Evolutionary conservation across 2,797 vertebrate genomes (phyloP), one percentile per base, ranked within the genome.

Genomic region (Pseudomugil gertrudae): DNA sequence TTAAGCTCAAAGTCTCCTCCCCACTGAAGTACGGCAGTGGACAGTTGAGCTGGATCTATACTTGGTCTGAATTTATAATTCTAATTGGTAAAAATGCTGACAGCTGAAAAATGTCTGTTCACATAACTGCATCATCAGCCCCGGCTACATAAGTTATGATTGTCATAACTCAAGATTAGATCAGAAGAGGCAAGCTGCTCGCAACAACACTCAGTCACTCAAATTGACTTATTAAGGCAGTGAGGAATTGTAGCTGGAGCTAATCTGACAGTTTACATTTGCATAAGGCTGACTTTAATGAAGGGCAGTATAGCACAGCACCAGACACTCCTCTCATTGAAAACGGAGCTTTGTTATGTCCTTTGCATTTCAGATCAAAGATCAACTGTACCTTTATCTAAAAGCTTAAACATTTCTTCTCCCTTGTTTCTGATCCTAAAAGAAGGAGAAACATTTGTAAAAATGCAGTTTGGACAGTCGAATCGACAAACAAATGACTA

Each of bases 161-260:
- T 85, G 84, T 78, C 88, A 86, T 90, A 84, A 86, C 66, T 88
- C 80, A 78, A 74, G 84, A 89, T 89, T 72, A 88, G 78, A 83
- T 83, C 79, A 79, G 81, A 85, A 47, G 80, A 80, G 81, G 84
- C 83, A 66, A 81, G 80, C 80, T 71, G 84, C 72, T 70, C 63
- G 67, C 65, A 85, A 84, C 82, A 84, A 82, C 72, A 66, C 76
- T 80, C 80, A 76, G 78, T 87, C 87, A 83, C 84, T 84, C 74
- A 72, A 88, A 87, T 62, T 84, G 82, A 90, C 85, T 86, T 88
- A 87, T 84, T 87, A 83, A 76, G 72, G 63, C 75, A 80, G 76
- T 80, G 84, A 89, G 60, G 69, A 54, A 87, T 84, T 81, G 84
- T 80, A 72, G 79, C 75, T 85, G 35, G 51, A 33, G 72, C 69